Evolutionary conservation across 1,140 invertebrate species (phyloP).

Genomic region (Lepidurus arcticus): DNA sequence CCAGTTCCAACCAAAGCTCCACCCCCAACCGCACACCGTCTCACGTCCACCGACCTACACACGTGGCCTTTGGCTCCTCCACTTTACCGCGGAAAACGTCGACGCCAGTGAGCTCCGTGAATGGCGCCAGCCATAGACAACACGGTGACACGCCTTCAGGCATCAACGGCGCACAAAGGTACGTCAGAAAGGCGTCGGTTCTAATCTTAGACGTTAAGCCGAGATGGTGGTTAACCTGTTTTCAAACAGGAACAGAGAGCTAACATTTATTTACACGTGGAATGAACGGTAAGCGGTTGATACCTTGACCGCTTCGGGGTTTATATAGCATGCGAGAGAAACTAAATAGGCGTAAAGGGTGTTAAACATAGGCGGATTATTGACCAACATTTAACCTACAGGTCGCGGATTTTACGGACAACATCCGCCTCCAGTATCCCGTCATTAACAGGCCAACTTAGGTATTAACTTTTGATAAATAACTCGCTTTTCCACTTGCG

Average conservation of each 20-base stretch:
- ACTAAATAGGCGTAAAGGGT: slow-evolving; percentile 25
- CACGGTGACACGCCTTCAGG: background rate
- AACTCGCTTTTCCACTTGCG: background rate
- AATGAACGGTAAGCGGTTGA: slow-evolving; percentile 41
- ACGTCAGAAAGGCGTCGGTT: slow-evolving; percentile 35
- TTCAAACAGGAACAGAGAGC: slow-evolving; percentile 34
- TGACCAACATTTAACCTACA: slow-evolving; percentile 40
- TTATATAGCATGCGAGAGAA: slow-evolving; percentile 37
- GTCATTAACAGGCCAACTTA: slow-evolving; percentile 56
- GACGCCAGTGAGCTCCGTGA: background rate
- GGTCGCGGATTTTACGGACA: slow-evolving; percentile 66
- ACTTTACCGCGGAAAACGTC: slow-evolving; percentile 31
- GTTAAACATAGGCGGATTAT: slow-evolving; percentile 31
- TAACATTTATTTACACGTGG: slow-evolving; percentile 36
- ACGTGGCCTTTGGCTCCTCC: slow-evolving; percentile 22
- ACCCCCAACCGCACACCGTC: slow-evolving; percentile 5
- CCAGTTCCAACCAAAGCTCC: background rate
- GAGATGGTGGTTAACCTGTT: slow-evolving; percentile 31
- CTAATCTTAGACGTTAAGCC: background rate
- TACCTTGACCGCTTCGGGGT: slow-evolving; percentile 42
- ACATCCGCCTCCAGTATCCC: slow-evolving; percentile 65
- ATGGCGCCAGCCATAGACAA: background rate
- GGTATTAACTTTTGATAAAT: slow-evolving; percentile 29
- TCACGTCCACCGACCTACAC: background rate
- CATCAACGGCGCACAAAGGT: slow-evolving; percentile 32